Percentiles rank a stretch among this genome's conserved stretches.
Evolutionary conservation across 2,113 vertebrate genomes (phyloP).

Genomic region (Callithrix jacchus): DNA sequence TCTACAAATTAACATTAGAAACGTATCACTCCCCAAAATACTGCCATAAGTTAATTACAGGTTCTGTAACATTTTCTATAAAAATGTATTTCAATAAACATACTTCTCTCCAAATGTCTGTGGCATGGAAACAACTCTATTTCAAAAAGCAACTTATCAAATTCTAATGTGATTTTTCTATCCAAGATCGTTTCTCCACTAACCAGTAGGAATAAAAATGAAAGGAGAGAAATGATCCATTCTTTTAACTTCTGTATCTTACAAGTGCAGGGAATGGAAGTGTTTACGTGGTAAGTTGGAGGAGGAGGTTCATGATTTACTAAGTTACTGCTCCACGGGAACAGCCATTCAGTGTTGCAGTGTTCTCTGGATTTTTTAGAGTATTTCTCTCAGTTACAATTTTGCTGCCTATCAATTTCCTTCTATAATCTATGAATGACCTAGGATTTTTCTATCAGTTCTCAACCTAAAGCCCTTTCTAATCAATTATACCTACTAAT

Average conservation of each 20-base stretch:
- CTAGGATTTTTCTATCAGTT: neutral
- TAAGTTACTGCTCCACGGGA: rapidly evolving
- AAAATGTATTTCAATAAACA: constrained; percentile 68
- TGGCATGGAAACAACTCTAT: constrained; percentile 40
- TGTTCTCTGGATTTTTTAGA: neutral
- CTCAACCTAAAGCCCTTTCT: neutral
- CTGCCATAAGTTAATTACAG: constrained; percentile 44
- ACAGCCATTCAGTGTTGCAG: neutral
- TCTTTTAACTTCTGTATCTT: neutral
- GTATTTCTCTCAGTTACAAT: neutral
- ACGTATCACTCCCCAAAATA: constrained; percentile 51
- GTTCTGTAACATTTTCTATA: neutral
- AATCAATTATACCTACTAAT: neutral
- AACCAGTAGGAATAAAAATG: neutral
- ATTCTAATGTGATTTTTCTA: constrained; percentile 36
- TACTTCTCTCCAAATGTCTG: constrained; percentile 47
- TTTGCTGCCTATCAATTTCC: neutral
- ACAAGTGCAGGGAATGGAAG: neutral
- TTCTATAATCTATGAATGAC: neutral
- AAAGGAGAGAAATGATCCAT: neutral
- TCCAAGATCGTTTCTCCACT: constrained; percentile 13
- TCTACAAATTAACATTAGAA: constrained; percentile 61
- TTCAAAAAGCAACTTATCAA: constrained; percentile 50
- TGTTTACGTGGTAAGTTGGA: rapidly evolving
- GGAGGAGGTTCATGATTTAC: neutral